These are phyloP conservation scores for Phrynocephalus guinanensis DNA, from an alignment of 2,797 vertebrate genomes.

Conservation along the genomic window DNA sequence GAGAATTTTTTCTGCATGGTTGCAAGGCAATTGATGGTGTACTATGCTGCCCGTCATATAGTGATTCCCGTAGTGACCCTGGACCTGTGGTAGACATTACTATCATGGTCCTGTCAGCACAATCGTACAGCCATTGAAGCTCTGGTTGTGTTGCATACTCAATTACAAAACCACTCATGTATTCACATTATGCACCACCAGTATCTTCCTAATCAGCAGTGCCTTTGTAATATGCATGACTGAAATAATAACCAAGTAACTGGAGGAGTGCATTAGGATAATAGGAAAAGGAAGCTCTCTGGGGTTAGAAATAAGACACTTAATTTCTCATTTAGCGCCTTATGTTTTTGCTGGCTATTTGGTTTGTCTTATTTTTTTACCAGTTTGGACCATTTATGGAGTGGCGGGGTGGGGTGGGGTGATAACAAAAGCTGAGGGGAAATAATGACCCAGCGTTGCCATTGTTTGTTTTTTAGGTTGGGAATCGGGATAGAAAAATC, in stretches of 20 bases:
- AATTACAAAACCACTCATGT: constrained; percentile 49
- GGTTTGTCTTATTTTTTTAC: constrained; percentile 49
- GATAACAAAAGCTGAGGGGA: constrained; percentile 53
- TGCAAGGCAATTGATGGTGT: constrained; percentile 55
- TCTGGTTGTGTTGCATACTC: constrained; percentile 45
- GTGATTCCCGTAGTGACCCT: constrained; percentile 56
- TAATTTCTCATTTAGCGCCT: constrained; percentile 23
- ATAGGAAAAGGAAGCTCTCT: constrained; percentile 46
- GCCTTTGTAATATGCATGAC: constrained; percentile 59
- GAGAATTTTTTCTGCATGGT: constrained; percentile 58
- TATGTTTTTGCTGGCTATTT: constrained; percentile 12
- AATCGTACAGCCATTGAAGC: constrained; percentile 43
- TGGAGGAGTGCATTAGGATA: constrained; percentile 61
- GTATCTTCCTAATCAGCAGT: constrained; percentile 60
- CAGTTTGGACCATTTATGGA: constrained; percentile 50
- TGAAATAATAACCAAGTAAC: constrained; percentile 70
- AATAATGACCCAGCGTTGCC: constrained; percentile 58
- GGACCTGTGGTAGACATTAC: constrained; percentile 55
- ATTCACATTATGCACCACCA: constrained; percentile 43
- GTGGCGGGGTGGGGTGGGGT: not conserved
- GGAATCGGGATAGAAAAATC: constrained; percentile 74
- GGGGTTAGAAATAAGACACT: constrained; percentile 58
- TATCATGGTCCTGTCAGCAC: constrained; percentile 49
- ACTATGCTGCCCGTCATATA: constrained; percentile 57
- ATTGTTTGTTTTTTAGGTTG: constrained; percentile 71